phyloP scores from a whole-genome alignment of 92 coral and sea anemone species.

The Epizoanthus ramosus region DNA sequence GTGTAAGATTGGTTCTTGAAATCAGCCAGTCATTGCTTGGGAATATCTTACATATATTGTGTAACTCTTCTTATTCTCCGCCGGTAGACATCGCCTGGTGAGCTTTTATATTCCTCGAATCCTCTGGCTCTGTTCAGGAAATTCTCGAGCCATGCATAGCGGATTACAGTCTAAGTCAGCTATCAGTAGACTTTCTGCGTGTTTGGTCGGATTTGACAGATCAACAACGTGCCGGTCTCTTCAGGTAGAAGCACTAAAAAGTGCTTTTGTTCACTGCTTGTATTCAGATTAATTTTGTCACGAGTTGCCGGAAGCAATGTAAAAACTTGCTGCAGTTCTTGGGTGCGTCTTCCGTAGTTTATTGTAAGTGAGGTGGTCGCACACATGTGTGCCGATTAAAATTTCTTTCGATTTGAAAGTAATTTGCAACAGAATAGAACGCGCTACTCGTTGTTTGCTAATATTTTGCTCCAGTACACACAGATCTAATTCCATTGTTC shows the following conservation, averaged over 20 bases:
- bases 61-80: no score
- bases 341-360: conserved; percentile 69
- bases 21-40: no score
- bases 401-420: conserved; percentile 49
- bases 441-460: conserved; percentile 61
- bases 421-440: conserved; percentile 86
- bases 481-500: conserved; percentile 63
- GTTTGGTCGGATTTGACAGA: no score
- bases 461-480: conserved; percentile 66
- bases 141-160: no score
- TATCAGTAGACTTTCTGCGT: no score
- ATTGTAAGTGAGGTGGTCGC: conserved; percentile 53
- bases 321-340: conserved; percentile 61
- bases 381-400: conserved; percentile 58
- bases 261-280: neutral
- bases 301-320: conserved; percentile 59
- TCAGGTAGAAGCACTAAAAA: neutral
- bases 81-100: no score
- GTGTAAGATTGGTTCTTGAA: no score
- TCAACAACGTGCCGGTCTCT: neutral
- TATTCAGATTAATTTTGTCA: conserved; percentile 12
- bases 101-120: no score
- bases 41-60: no score
- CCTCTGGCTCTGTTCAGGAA: no score
- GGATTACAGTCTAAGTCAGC: no score